Conservation (phyloP, 2,888 invertebrate genomes). For the Epicampocera succincta region DNA sequence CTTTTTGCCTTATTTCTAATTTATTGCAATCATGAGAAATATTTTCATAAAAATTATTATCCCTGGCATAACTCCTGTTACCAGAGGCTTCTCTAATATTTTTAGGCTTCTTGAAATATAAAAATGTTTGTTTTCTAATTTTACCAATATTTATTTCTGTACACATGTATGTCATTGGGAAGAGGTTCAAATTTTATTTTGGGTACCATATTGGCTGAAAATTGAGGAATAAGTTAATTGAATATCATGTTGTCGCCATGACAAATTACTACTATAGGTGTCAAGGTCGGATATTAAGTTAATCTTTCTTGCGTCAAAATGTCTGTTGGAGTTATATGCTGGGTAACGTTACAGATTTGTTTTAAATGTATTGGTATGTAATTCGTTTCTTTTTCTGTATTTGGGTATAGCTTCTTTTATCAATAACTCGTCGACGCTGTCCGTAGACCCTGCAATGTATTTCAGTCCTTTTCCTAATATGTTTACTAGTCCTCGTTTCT, state of each 20-base stretch:
- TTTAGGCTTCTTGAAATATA: not conserved
- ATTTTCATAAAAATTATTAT: conserved; percentile 25
- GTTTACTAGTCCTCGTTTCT: not conserved
- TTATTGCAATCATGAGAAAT: conserved; percentile 43
- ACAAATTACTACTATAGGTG: conserved; percentile 55
- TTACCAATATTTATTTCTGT: conserved; percentile 35
- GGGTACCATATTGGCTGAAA: too few relatives aligned
- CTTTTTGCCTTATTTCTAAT: conserved; percentile 42
- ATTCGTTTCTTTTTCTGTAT: not conserved
- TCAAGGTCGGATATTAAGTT: conserved; percentile 60
- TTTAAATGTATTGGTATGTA: too few relatives aligned
- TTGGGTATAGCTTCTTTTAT: conserved; percentile 12
- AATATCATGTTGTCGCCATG: conserved; percentile 58
- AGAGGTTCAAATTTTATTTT: conserved; percentile 52
- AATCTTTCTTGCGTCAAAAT: conserved; percentile 56
- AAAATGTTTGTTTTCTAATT: conserved; percentile 30
- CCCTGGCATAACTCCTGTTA: not conserved
- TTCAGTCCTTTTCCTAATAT: not conserved
- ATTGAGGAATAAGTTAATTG: too few relatives aligned
- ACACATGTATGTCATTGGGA: conserved; percentile 34
- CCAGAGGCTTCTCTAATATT: not conserved
- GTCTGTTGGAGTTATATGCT: conserved; percentile 60
- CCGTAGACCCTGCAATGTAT: not conserved
- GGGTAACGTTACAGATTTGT: too few relatives aligned
- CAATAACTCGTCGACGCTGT: not conserved